Evolutionary conservation across 2,888 invertebrate species (phyloP).

Genomic region (Drosophila gaucha): DNA sequence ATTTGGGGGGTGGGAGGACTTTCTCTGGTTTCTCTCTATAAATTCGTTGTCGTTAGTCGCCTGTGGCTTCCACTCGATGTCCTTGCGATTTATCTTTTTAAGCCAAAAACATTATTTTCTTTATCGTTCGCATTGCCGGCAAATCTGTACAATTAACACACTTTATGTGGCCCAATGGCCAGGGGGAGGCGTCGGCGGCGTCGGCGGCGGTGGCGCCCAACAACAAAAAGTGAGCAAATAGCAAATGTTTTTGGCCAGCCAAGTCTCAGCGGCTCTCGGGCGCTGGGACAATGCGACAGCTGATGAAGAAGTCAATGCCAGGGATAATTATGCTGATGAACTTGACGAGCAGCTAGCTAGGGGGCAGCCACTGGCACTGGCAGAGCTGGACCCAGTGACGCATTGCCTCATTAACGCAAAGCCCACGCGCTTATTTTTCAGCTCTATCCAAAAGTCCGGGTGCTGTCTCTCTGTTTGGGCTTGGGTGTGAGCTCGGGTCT

Average conservation of each 20-base stretch:
- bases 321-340: constrained; percentile 78
- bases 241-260: constrained; percentile 29
- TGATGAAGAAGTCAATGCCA: constrained; percentile 80
- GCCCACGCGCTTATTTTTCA: constrained; percentile 63
- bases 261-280: constrained; percentile 46
- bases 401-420: constrained; percentile 78
- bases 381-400: constrained; percentile 62
- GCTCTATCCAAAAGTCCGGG: constrained; percentile 1
- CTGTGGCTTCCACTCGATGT: constrained; percentile 49
- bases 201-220: not conserved
- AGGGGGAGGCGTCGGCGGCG: not conserved
- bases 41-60: constrained; percentile 41
- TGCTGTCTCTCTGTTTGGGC: too few relatives aligned
- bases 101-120: constrained; percentile 72
- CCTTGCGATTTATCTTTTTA: constrained; percentile 76
- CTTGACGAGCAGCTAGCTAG: constrained; percentile 55
- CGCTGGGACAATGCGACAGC: constrained; percentile 59
- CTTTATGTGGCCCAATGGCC: constrained; percentile 62
- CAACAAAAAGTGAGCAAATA: constrained; percentile 36
- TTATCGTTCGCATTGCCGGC: constrained; percentile 61
- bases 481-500: not conserved
- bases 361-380: not conserved
- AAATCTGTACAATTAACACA: constrained; percentile 77
- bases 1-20: not conserved
- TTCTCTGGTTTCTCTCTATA: too few relatives aligned